Evolutionary conservation across 1,140 invertebrate species (phyloP), one percentile per base, ranked within the genome.

Genomic region (Cyrtorhinus lividipennis): DNA sequence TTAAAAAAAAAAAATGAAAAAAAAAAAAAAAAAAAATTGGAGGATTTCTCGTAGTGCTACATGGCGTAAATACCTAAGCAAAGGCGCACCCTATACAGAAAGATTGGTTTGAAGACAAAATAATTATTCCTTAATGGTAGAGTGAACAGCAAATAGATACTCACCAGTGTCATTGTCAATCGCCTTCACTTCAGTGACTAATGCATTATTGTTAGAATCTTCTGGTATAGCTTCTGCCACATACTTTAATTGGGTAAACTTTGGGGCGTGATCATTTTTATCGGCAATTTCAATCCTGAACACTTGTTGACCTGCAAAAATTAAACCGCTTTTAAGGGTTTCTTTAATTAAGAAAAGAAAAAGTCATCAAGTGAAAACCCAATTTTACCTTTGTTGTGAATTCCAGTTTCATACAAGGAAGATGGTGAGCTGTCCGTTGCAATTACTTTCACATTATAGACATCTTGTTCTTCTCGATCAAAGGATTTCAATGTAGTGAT

Each of bases 251-350:
- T 85, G 76, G 13, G 83, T 85, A 72, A 93, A 93, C 65, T 81
- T 79, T 0, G 90, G 90, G 10, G 83, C 79, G 73, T 94, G 92
- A 71, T 94, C 93, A 71, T 93, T 92, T 72, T 88, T 90, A 74
- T 96, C 93, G 10, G 86, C 87, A 56, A 96, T 93, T 70, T 86
- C 83, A 64, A 95, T 90, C 64, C 83, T 78, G 69, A 94, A 91
- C 60, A 82, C 81, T 75, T 88, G 84, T 64, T 84, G 78, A 2
- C 84, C 74, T 74, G 68, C 45, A 65, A 64, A 48, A 59, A n/a
- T 56, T 56, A 8, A 56, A 56, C n/a, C 8, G 23, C 53, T 45
- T 45, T 45, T 45, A 45, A 45, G n/a, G 10, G 10, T 45, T n/a
- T 12, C n/a, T 45, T 45, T 45, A n/a, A n/a, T n/a, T n/a, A n/a